Conservation (phyloP, 2,113 vertebrate species). For the Cisticola juncidis region DNA sequence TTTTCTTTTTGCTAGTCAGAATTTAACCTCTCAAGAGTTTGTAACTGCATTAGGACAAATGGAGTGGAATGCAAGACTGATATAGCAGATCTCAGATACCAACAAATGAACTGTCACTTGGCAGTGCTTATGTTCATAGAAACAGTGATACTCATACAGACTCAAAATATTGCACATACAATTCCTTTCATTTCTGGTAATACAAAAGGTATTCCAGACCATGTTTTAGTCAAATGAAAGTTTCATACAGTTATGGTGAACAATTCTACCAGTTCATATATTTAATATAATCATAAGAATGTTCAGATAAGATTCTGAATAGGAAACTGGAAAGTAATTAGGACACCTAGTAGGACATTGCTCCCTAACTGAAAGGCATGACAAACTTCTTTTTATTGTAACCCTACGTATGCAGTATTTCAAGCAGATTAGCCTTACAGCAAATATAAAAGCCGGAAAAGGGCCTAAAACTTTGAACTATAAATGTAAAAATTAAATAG, state of each 20-base stretch:
- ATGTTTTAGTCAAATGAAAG: not conserved
- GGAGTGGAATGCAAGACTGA: not conserved
- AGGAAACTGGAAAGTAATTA: not conserved
- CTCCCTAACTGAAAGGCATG: not conserved
- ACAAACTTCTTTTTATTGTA: not conserved
- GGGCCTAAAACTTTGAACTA: not conserved
- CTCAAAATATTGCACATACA: not conserved
- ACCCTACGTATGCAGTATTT: not conserved
- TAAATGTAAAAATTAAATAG: not conserved
- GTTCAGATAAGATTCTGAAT: not conserved
- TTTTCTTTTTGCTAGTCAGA: not conserved
- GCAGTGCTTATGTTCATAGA: not conserved
- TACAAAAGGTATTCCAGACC: not conserved
- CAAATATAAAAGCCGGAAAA: not conserved
- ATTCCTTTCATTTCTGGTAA: not conserved
- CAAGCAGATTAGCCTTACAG: not conserved
- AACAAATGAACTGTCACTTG: not conserved
- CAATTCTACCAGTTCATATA: not conserved
- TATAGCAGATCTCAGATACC: not conserved
- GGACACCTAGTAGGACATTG: not conserved
- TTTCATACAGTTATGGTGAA: not conserved
- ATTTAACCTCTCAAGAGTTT: not conserved
- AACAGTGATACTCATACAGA: not conserved
- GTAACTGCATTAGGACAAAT: not conserved
- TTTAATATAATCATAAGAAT: not conserved